Base-by-base conservation (phyloP, 2,113 vertebrate species). In the Heterotis niloticus region DNA sequence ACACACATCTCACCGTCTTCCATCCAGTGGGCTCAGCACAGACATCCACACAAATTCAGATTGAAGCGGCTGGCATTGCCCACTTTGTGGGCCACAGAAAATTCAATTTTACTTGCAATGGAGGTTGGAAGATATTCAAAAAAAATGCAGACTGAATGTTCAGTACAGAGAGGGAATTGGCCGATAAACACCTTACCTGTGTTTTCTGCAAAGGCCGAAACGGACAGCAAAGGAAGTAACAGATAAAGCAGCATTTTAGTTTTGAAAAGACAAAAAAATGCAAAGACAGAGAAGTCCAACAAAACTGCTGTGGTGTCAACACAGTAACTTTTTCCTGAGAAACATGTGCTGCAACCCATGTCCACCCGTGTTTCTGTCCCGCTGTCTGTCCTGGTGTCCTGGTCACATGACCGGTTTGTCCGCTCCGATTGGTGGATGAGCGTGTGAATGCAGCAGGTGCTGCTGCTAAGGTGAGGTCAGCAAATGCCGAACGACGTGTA, bases 361-460 rank as follows among this genome's bases (percentile, higher is more conserved):
- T 79, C 75, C 69, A 52, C 65, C 68, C 65, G 74, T 81, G 54
- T 78, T 66, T 69, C 28, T 10, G 69, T 84, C 76, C 78, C 73
- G 77, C 68, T 23, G 59, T 20, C n/a, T 67, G 79, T 59, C 28
- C 65, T 5, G 72, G 29, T 44, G 34, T 5, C 24, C 29, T 17
- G 51, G 34, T 75, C 76, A 76, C 54, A 23, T 54, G 73, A 80
- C 79, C 81, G 1, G 67, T 81, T 44, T 29, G 54, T 44, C 0
- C 23, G 29, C 10, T 75, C n/a, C 76, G 86, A 91, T 88, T 89
- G 90, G 89, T 83, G 62, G 78, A 20, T 77, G 81, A n/a, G n/a
- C 29, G 29, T 93, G 92, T 82, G 92, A 93, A 90, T 18, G 70
- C n/a, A 28, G 76, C 92, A 92, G 90, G 88, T 93, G 92, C 77